Percentiles rank a stretch among this genome's conserved stretches.
Evolutionary conservation across 2,888 invertebrate genomes (phyloP).

Genomic region (Heliconius sara): DNA sequence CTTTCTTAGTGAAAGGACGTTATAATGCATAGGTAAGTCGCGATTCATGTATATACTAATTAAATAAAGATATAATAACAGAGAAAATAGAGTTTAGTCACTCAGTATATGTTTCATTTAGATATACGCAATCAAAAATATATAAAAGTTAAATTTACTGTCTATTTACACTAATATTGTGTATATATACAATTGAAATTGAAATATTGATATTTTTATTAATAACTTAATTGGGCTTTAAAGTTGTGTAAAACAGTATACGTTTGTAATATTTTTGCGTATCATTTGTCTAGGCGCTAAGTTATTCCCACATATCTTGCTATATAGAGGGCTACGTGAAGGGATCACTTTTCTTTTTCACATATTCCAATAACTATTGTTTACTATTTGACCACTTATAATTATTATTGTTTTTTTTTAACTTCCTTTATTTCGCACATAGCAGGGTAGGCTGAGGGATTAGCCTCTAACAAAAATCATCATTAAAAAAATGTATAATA

Average conservation of each 20-base stretch:
- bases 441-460: too few relatives aligned
- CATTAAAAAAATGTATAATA: too few relatives aligned
- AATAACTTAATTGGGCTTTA: neutral
- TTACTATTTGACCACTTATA: too few relatives aligned
- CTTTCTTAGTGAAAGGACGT: slow-evolving; percentile 56
- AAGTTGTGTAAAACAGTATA: neutral
- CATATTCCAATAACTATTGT: too few relatives aligned
- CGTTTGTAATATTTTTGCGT: neutral
- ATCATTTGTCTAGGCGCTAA: neutral
- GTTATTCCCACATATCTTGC: too few relatives aligned
- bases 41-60: neutral
- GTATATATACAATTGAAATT: neutral
- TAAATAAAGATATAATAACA: neutral
- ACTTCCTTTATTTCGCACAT: too few relatives aligned
- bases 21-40: slow-evolving; percentile 64
- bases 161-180: neutral
- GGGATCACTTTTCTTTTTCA: too few relatives aligned
- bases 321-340: too few relatives aligned
- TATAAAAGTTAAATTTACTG: too few relatives aligned
- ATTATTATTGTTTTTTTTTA: too few relatives aligned
- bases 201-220: slow-evolving; percentile 6
- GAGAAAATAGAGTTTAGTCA: neutral
- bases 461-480: too few relatives aligned
- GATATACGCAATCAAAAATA: neutral
- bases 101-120: neutral